Evolutionary conservation across 1,140 invertebrate species (phyloP).

Genomic region (Tenebrio molitor): DNA sequence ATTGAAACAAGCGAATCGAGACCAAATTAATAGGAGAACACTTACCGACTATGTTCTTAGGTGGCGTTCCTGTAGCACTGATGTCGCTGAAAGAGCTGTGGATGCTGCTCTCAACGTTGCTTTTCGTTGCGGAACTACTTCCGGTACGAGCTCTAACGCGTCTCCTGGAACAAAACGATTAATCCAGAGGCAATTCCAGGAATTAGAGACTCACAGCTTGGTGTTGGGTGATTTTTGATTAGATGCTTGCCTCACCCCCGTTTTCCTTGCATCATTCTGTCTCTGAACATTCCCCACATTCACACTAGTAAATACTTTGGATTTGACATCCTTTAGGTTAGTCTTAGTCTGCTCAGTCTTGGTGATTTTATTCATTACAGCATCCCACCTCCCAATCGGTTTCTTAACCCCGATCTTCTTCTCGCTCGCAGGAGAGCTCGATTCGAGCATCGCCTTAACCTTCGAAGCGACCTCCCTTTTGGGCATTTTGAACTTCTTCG

Average conservation of each 20-base stretch:
- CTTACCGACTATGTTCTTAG: slow-evolving; percentile 56
- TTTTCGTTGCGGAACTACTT: slow-evolving; percentile 44
- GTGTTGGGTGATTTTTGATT: slow-evolving; percentile 57
- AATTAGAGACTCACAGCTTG: slow-evolving; percentile 59
- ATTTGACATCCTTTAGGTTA: slow-evolving; percentile 84
- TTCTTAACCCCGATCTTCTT: slow-evolving; percentile 60
- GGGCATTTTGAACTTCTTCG: slow-evolving; percentile 83
- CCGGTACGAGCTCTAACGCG: slow-evolving; percentile 46
- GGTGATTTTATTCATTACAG: slow-evolving; percentile 85
- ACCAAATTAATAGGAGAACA: slow-evolving; percentile 23
- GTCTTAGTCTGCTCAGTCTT: slow-evolving; percentile 78
- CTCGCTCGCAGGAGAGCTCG: slow-evolving; percentile 59
- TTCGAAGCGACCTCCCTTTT: slow-evolving; percentile 81
- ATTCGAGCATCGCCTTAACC: slow-evolving; percentile 75
- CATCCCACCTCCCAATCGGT: slow-evolving; percentile 77
- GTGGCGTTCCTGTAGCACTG: slow-evolving; percentile 53
- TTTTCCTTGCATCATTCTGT: slow-evolving; percentile 41
- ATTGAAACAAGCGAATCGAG: no score
- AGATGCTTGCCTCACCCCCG: slow-evolving; percentile 20
- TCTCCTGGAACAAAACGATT: slow-evolving; percentile 37
- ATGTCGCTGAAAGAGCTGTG: slow-evolving; percentile 63
- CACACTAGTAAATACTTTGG: slow-evolving; percentile 73
- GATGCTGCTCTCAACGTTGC: slow-evolving; percentile 55
- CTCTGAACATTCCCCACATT: slow-evolving; percentile 44
- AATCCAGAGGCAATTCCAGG: slow-evolving; percentile 8